These are phyloP conservation scores for Zingel zingel DNA, from an alignment of 2,113 vertebrate genomes.

Conservation along the genomic window DNA sequence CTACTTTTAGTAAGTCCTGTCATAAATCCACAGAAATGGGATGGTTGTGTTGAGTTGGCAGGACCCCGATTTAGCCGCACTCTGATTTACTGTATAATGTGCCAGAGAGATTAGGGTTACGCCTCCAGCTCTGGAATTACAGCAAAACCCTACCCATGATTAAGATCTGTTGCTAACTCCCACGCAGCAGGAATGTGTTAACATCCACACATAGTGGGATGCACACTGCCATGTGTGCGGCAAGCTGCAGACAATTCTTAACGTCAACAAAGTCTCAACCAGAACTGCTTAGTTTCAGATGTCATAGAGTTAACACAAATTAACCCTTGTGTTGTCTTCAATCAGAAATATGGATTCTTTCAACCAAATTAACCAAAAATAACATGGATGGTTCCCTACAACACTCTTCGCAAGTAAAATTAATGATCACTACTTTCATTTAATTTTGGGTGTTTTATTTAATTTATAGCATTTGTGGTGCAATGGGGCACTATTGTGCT, in stretches of 20 bases:
- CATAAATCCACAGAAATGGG: constrained; percentile 68
- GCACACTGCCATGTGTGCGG: not conserved
- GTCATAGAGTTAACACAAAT: constrained; percentile 3
- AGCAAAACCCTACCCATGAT: constrained; percentile 66
- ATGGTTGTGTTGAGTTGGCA: constrained; percentile 53
- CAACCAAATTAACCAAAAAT: too few relatives aligned
- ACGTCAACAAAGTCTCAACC: constrained; percentile 4
- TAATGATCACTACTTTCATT: too few relatives aligned
- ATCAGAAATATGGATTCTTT: too few relatives aligned
- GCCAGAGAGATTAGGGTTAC: constrained; percentile 72
- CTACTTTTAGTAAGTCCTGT: constrained; percentile 38
- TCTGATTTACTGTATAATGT: constrained; percentile 66
- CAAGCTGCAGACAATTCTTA: not conserved
- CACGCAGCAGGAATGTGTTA: constrained; percentile 45
- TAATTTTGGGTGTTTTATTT: too few relatives aligned
- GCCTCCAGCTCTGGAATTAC: constrained; percentile 63
- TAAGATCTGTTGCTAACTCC: constrained; percentile 65
- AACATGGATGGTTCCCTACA: too few relatives aligned
- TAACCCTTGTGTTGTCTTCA: not conserved
- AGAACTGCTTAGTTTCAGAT: not conserved
- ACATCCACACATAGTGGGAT: constrained; percentile 32
- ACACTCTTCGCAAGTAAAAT: too few relatives aligned
- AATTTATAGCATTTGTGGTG: too few relatives aligned
- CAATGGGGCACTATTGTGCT: too few relatives aligned
- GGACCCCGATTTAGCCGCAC: constrained; percentile 41